Percentiles rank a stretch among this genome's conserved stretches.
Conservation (phyloP, 2,113 vertebrate genomes). For the Pungitius pungitius region DNA sequence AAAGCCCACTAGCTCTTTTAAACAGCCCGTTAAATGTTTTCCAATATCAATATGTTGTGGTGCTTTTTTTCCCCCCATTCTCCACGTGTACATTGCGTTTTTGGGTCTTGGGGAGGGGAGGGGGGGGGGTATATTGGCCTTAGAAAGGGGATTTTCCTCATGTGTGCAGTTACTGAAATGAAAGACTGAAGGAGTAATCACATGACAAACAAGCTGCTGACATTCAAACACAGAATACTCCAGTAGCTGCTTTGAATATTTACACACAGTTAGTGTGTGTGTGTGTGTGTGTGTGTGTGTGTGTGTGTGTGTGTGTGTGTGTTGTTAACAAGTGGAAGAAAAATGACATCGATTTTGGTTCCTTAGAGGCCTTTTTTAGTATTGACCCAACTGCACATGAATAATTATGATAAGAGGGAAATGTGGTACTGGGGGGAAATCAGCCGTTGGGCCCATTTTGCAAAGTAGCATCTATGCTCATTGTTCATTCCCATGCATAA, state of each 20-base stretch:
- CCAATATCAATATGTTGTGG: slow-evolving; percentile 21
- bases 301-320: slow-evolving; percentile 8
- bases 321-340: slow-evolving; percentile 14
- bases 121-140: neutral
- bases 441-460: slow-evolving; percentile 6
- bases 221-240: slow-evolving; percentile 46
- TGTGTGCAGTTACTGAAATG: slow-evolving; percentile 40
- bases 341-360: slow-evolving; percentile 41
- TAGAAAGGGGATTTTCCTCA: slow-evolving; percentile 44
- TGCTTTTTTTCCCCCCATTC: slow-evolving; percentile 6
- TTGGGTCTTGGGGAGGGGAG: neutral
- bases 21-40: slow-evolving; percentile 36
- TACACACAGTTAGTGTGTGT: slow-evolving; percentile 43
- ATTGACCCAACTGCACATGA: slow-evolving; percentile 33
- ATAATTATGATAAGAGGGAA: slow-evolving; percentile 3
- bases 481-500: neutral
- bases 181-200: slow-evolving; percentile 47
- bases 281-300: slow-evolving; percentile 13
- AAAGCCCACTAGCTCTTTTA: slow-evolving; percentile 29
- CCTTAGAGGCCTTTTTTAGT: slow-evolving; percentile 16
- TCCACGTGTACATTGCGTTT: slow-evolving; percentile 7
- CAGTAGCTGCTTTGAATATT: slow-evolving; percentile 56
- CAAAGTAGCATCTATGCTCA: slow-evolving; percentile 6
- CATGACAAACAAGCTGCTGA: slow-evolving; percentile 50
- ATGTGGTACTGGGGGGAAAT: slow-evolving; percentile 21